Conservation (phyloP, 1,140 invertebrate genomes). For the Battus philenor region DNA sequence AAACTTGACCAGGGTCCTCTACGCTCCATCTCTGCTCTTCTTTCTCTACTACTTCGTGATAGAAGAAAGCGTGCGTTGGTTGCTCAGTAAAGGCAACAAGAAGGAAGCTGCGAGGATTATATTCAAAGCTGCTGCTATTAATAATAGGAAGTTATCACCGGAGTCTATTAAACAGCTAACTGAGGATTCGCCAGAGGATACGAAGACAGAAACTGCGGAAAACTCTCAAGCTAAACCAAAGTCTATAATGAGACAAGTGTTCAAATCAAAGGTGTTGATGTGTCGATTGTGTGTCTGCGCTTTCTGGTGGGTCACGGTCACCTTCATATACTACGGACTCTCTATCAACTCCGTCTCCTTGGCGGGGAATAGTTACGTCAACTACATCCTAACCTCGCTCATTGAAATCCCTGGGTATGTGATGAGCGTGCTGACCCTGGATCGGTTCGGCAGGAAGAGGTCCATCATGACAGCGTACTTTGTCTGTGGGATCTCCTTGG, state of each 20-base stretch:
- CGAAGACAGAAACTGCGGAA: neutral
- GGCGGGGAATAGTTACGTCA: slow-evolving; percentile 79
- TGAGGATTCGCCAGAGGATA: slow-evolving; percentile 27
- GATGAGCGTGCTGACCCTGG: slow-evolving; percentile 69
- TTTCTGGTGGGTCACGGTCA: slow-evolving; percentile 84
- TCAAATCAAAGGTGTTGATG: slow-evolving; percentile 78
- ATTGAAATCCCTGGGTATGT: slow-evolving; percentile 79
- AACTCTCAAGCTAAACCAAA: slow-evolving; percentile 15
- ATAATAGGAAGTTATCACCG: slow-evolving; percentile 65
- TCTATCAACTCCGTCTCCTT: slow-evolving; percentile 81
- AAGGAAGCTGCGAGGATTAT: slow-evolving; percentile 80
- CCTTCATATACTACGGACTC: slow-evolving; percentile 86
- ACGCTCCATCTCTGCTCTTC: slow-evolving; percentile 80
- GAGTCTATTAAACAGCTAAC: slow-evolving; percentile 45
- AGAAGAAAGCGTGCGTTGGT: slow-evolving; percentile 78
- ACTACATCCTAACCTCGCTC: slow-evolving; percentile 76
- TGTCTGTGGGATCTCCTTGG: slow-evolving; percentile 41
- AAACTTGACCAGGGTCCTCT: slow-evolving; percentile 80
- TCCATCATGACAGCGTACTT: slow-evolving; percentile 76
- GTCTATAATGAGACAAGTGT: slow-evolving; percentile 58
- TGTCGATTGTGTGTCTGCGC: slow-evolving; percentile 80
- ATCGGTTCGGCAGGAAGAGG: slow-evolving; percentile 77
- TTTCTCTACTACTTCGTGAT: slow-evolving; percentile 79
- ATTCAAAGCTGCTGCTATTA: slow-evolving; percentile 79
- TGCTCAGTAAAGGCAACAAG: slow-evolving; percentile 79